Evolutionary conservation across 2,888 invertebrate species (phyloP).

Genomic region (Gisinianus flammeolus): DNA sequence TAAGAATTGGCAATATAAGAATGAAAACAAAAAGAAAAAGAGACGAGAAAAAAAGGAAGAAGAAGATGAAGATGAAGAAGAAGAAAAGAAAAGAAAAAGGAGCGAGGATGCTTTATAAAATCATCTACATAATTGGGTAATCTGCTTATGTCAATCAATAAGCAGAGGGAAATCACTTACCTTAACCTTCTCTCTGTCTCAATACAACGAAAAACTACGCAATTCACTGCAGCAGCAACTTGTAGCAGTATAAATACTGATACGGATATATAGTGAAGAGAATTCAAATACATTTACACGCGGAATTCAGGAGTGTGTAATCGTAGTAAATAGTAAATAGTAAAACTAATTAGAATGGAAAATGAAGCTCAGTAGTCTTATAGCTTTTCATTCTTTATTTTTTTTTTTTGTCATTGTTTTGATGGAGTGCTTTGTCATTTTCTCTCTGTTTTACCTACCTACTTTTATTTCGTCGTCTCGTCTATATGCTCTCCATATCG

Average conservation of each 20-base stretch:
- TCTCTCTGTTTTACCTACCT: neutral
- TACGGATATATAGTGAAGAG: neutral
- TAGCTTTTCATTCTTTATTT: neutral
- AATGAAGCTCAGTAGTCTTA: slow-evolving; percentile 20
- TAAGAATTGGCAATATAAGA: no score
- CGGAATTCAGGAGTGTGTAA: neutral
- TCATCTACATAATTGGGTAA: slow-evolving; percentile 26
- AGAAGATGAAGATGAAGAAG: neutral
- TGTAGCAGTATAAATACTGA: neutral
- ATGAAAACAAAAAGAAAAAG: no score
- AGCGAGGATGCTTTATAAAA: slow-evolving; percentile 5
- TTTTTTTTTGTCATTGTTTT: neutral
- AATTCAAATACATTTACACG: neutral
- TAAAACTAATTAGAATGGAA: slow-evolving; percentile 23
- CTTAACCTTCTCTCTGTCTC: slow-evolving; percentile 1
- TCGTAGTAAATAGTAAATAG: neutral
- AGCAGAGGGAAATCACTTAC: slow-evolving; percentile 16
- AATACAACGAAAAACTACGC: neutral
- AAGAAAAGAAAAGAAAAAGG: neutral
- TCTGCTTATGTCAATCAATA: slow-evolving; percentile 28
- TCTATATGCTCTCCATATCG: neutral
- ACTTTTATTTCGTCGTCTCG: neutral
- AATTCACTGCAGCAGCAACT: neutral
- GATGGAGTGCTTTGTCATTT: neutral
- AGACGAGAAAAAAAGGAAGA: neutral